Base-by-base conservation (phyloP, 2,797 vertebrate species). In the Pipistrellus pygmaeus region DNA sequence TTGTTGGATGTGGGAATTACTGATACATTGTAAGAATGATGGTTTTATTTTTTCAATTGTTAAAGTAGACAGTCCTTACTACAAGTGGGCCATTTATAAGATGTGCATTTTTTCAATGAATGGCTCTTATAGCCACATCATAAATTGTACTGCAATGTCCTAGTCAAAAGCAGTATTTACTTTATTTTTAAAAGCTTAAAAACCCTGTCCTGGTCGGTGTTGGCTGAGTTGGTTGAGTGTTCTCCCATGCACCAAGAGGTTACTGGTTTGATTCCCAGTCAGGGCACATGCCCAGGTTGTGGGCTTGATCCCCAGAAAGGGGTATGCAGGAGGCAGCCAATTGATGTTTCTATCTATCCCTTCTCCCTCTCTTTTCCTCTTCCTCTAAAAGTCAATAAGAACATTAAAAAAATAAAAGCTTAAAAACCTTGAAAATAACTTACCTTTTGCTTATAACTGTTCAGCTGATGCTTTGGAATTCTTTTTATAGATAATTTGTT, bases 131-230 rank as follows among this genome's bases (percentile, higher is more conserved):
- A 71, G 15, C 18, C 85, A 25, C 17, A 30, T 72, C n/a, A 80
- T 83, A 55, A 75, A 60, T 77, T 85, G 23, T 81, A 44, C 5
- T 66, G 10, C 41, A 88, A 4, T 10, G 3, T 85, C 25, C 48
- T 51, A 76, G 2, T 84, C 64, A 73, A 90, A 95, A 93, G 57
- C 64, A 90, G 4, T 88, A 41, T 93, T 96, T 80, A 85, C 25
- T 91, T 96, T 78, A 69, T 38, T 96, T 96, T 95, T 75, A 60
- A 82, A 91, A 78, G 38, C 57, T 94, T 72, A 60, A 76, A 53
- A 68, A 68, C 64, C 64, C 20, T 35, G n/a, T n/a, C 73, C 46
- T 53, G 73, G 44, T 3, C 4, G 3, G 73, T 53, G n/a, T 53
- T 53, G n/a, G 46, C 73, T 53, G 20, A 21, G 6, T 32, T 51